Percentiles rank a stretch among this genome's conserved stretches.
These are phyloP conservation scores for Upupa epops DNA, from an alignment of 2,113 vertebrate genomes.

Conservation along the genomic window DNA sequence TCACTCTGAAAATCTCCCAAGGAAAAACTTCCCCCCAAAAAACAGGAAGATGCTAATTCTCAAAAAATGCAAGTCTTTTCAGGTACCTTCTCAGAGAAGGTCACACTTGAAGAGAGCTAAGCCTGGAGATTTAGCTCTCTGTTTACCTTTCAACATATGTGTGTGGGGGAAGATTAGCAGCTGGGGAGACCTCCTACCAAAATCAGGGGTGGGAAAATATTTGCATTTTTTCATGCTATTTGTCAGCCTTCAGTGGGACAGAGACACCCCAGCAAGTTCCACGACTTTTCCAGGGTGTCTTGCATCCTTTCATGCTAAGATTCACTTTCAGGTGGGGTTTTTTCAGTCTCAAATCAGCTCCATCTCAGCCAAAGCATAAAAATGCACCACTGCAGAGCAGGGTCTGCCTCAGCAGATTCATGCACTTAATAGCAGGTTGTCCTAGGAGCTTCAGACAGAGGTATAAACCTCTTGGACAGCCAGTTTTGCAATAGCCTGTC, in stretches of 20 bases:
- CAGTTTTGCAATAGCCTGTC: not conserved
- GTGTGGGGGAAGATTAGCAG: not conserved
- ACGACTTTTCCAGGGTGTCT: not conserved
- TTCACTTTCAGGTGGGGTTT: not conserved
- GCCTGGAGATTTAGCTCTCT: constrained; percentile 7
- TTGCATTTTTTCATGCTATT: constrained; percentile 1
- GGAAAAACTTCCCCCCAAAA: not conserved
- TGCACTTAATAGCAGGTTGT: not conserved
- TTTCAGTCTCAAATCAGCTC: not conserved
- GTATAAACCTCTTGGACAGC: not conserved
- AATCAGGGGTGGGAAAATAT: not conserved
- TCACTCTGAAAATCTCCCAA: not conserved
- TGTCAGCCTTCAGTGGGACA: not conserved
- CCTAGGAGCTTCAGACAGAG: constrained; percentile 7
- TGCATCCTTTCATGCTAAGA: not conserved
- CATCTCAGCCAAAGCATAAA: not conserved
- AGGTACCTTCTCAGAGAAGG: not conserved
- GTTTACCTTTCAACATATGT: not conserved
- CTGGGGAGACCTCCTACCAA: not conserved
- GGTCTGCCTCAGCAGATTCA: not conserved
- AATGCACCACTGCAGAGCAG: accelerated
- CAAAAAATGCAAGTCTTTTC: not conserved
- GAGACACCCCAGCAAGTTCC: not conserved
- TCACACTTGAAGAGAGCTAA: constrained; percentile 35
- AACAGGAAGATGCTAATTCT: constrained; percentile 29